Base-by-base conservation (phyloP, 2,113 vertebrate species). In the Elachura formosa region DNA sequence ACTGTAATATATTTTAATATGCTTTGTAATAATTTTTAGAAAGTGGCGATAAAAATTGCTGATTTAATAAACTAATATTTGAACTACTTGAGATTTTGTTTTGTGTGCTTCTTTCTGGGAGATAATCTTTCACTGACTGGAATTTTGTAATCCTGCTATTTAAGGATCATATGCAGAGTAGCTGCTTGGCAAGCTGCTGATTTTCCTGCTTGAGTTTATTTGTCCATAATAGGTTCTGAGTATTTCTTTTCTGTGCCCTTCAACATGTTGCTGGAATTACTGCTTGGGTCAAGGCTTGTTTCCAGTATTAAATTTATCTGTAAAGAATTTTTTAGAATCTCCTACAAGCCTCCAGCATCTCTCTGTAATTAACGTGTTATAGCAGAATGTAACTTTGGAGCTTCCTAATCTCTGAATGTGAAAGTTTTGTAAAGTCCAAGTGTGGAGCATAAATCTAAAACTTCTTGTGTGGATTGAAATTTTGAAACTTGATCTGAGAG, bases 1-100 rank as follows among this genome's bases (percentile, higher is more conserved):
- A 96, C 89, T 92, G 92, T 94, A 97, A 95, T 91, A 90, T 96
- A 95, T 97, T 96, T 97, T 93, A 96, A 96, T 95, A 95, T 91
- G 91, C 90, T 97, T 96, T 97, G 72, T 96, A 97, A 96, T 96
- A 59, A 84, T 71, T 96, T 91, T 94, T 95, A 94, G 85, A 86
- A 93, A 93, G 61, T 38, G 10, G 11, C 75, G 81, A 91, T 90
- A 92, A 90, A 75, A 73, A 51, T 24, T 93, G 51, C 89, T 94
- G 92, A 87, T 94, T 96, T 83, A 97, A 96, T 97, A 97, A 97
- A 97, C 93, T 95, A 96, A 95, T 92, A 72, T 25, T 25, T 92
- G 90, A 91, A 86, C 51, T 78, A 90, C 45, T 36, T 40, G 62
- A 86, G 16, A 46, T 23, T 77, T 69, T 85, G 19, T 33, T 9